Evolutionary conservation across 2,888 invertebrate species (phyloP).

Genomic region (Drosophila neoperkinsi): DNA sequence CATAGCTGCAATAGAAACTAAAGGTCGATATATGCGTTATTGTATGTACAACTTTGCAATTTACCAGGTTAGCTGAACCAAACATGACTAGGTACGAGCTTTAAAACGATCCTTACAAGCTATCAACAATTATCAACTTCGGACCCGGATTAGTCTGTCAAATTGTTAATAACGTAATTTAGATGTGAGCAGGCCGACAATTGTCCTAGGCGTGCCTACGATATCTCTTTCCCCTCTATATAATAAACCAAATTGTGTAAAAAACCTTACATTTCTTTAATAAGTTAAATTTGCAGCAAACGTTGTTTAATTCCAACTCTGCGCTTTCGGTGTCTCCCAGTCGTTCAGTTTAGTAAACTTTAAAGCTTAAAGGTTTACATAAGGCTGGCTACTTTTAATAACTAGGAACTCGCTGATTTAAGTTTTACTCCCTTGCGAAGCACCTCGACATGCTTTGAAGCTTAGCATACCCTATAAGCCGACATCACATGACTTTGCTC

Average conservation of each 20-base stretch:
- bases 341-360: background rate
- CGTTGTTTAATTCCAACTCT: background rate
- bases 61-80: background rate
- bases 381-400: background rate
- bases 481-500: slow-evolving; percentile 10
- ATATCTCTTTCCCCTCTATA: background rate
- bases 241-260: background rate
- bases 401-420: background rate
- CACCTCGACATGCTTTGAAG: background rate
- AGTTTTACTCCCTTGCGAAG: background rate
- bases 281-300: background rate
- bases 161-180: background rate
- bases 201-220: background rate
- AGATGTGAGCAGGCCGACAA: background rate
- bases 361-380: background rate
- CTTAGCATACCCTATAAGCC: background rate
- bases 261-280: background rate
- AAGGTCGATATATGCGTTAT: background rate
- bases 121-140: background rate
- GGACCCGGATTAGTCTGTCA: background rate
- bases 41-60: background rate
- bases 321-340: background rate
- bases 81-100: background rate
- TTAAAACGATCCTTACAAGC: background rate
- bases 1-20: background rate